Percentiles rank a stretch among this genome's conserved stretches.
Conservation (phyloP, 1,140 invertebrate genomes). For the roundworm (Caenorhabditis elegans) region WBcel235 BX284605.5:19762001-19762500, state of each 20-base stretch:
- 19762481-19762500: no score
- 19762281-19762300: slow-evolving; percentile 50
- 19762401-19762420: no score
- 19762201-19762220: slow-evolving; percentile 59
- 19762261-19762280: slow-evolving; percentile 59
- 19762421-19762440: no score
- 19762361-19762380: no score
- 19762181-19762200: slow-evolving; percentile 61
- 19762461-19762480: no score
- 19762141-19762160: slow-evolving; percentile 60
- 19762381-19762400: no score
- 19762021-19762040: slow-evolving; percentile 64
- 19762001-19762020: slow-evolving; percentile 60
- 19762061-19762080: slow-evolving; percentile 62
- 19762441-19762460: no score
- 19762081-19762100: neutral
- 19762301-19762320: slow-evolving; percentile 53
- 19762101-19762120: slow-evolving; percentile 52
- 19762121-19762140: slow-evolving; percentile 56
- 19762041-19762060: slow-evolving; percentile 65
- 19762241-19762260: slow-evolving; percentile 53
- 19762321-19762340: slow-evolving; percentile 54
- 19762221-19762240: slow-evolving; percentile 52
- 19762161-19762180: slow-evolving; percentile 64
- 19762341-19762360: neutral